A percentile compares a stretch with the other conserved stretches of the same genome.
These are phyloP conservation scores for Hippopotamyrus pictus DNA, from an alignment of 2,797 vertebrate genomes.

Conservation along the genomic window DNA sequence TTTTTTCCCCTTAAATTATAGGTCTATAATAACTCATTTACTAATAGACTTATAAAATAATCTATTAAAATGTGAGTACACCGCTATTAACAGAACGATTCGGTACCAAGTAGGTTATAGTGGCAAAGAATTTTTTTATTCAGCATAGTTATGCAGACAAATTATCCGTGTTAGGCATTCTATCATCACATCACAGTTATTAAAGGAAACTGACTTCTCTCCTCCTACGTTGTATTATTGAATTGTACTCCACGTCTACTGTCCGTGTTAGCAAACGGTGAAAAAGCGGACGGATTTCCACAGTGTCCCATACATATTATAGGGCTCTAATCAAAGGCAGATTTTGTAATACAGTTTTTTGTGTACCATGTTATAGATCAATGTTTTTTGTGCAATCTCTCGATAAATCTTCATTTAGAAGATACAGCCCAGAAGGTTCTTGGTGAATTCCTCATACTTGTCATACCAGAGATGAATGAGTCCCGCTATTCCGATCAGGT, in stretches of 20 bases:
- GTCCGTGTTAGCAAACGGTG: background rate
- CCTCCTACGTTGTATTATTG: background rate
- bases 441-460: background rate
- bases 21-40: background rate
- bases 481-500: background rate
- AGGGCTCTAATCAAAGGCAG: background rate
- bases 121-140: background rate
- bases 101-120: background rate
- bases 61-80: background rate
- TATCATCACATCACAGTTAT: background rate
- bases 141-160: background rate
- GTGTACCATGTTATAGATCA: background rate
- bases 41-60: background rate
- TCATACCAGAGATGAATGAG: background rate
- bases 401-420: background rate
- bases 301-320: background rate
- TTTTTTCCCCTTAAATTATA: background rate
- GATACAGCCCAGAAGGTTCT: background rate
- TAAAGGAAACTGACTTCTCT: background rate
- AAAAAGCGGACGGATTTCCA: background rate
- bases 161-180: background rate
- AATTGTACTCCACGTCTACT: background rate
- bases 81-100: background rate
- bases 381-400: background rate
- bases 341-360: background rate